Evolutionary conservation across 1,140 invertebrate species (phyloP).

Genomic region (Tetranychus urticae): DNA sequence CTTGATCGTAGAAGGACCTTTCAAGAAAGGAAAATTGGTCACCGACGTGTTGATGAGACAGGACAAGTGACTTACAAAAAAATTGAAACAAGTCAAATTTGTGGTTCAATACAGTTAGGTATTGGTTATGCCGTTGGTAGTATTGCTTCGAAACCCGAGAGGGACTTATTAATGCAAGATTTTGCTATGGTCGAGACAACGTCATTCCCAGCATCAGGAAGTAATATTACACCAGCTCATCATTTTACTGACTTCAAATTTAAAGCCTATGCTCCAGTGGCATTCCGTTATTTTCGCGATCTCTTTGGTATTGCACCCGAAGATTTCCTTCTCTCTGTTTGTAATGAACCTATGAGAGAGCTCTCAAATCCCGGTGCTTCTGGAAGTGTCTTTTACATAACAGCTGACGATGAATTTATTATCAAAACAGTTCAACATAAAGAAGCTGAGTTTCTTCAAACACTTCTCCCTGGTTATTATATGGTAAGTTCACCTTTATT

Average conservation of each 20-base stretch:
- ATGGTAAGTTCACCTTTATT: slow-evolving; percentile 73
- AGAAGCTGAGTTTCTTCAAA: slow-evolving; percentile 97
- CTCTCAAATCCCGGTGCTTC: slow-evolving; percentile 96
- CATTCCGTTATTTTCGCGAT: slow-evolving; percentile 96
- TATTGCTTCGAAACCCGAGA: slow-evolving; percentile 82
- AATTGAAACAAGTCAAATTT: slow-evolving; percentile 89
- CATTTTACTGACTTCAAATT: slow-evolving; percentile 40
- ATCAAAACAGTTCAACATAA: slow-evolving; percentile 99
- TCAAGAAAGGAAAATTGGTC: slow-evolving; percentile 72
- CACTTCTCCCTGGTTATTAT: slow-evolving; percentile 85
- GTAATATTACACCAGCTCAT: slow-evolving; percentile 32
- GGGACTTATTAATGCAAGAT: slow-evolving; percentile 96
- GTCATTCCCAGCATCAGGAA: slow-evolving; percentile 54
- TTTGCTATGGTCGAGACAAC: slow-evolving; percentile 97
- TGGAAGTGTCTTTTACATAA: slow-evolving; percentile 97
- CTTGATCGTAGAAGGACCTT: too few relatives aligned
- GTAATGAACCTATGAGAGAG: slow-evolving; percentile 70
- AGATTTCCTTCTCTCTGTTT: slow-evolving; percentile 97
- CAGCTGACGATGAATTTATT: slow-evolving; percentile 96
- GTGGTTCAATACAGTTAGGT: slow-evolving; percentile 94
- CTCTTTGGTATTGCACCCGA: slow-evolving; percentile 95
- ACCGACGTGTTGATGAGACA: slow-evolving; percentile 72
- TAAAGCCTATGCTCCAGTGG: slow-evolving; percentile 95
- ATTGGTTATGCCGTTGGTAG: slow-evolving; percentile 83
- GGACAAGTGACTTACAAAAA: slow-evolving; percentile 96